Evolutionary conservation across 2,888 invertebrate genomes (phyloP), one percentile per base, ranked within the genome.

Genomic region (Folsomia manolachei): DNA sequence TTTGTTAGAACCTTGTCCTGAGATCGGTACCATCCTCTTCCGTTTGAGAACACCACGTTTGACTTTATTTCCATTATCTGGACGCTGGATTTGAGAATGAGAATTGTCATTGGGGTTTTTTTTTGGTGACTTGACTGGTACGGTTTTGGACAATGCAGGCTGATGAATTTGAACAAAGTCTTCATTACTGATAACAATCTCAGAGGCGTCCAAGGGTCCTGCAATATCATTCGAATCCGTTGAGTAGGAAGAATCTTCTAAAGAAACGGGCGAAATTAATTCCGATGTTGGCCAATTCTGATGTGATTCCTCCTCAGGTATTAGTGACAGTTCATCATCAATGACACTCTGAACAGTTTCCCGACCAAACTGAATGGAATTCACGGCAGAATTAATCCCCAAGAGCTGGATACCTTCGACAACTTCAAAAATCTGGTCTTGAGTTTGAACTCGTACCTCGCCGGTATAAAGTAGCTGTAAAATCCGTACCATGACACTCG

Each of bases 401-500:
- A 69, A 51, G 14, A 61, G 27, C 18, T 69, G 23, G 27, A 64
- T 71, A 14, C 68, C 69, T 24, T 69, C 39, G 25, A 39, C 25
- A 39, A 69, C 21, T 1, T 51, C 39, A 1, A 19, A 18, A 14
- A 52, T 23, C 9, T 21, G 19, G n/a, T 18, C 39, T 21, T 66
- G n/a, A 51, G 19, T 51, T 1, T n/a, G 1, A 1, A 66, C 66
- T 21, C 19, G 18, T 4, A 27, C 61, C 39, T 66, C 70, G 9
- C 73, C 73, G 11, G 53, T 73, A 51, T 73, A 73, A 1, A 73
- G 18, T 2, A 73, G 24, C 21, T 52, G 21, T 18, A 73, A 51
- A 9, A 70, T 65, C 14, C 62, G 62, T 18, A 53, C n/a, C 14
- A 73, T 27, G 9, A 66, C 67, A 19, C 39, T 53, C 2, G 60